phyloP scores from a whole-genome alignment of 2,113 vertebrate species.

The Cisticola juncidis region DNA sequence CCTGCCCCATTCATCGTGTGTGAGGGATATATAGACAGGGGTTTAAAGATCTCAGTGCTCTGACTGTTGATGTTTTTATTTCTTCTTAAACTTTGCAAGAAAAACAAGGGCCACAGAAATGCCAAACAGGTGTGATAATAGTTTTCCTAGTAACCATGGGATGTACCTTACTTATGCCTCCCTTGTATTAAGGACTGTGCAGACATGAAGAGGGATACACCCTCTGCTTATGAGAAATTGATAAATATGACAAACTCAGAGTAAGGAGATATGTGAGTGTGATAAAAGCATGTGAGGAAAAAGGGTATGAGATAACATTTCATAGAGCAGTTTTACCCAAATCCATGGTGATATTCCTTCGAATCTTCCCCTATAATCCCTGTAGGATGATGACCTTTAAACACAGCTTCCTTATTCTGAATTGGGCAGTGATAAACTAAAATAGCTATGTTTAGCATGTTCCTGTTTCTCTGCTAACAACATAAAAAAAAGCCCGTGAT shows the following conservation, averaged over 20 bases:
- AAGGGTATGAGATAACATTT: not conserved
- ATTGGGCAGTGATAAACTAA: not conserved
- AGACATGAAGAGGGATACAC: not conserved
- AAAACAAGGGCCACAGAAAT: not conserved
- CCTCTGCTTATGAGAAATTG: not conserved
- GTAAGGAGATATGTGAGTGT: not conserved
- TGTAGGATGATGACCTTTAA: not conserved
- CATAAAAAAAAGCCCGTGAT: not conserved
- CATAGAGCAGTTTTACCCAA: not conserved
- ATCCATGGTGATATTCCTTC: not conserved
- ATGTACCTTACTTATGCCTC: not conserved
- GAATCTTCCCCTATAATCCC: not conserved
- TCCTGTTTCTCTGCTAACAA: not conserved
- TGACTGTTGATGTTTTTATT: not conserved
- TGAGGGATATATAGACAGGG: accelerated
- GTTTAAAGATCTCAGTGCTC: not conserved
- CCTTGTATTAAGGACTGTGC: not conserved
- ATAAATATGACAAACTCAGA: not conserved
- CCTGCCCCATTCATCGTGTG: not conserved
- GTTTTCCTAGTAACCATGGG: not conserved
- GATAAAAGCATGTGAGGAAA: not conserved
- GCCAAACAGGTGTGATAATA: not conserved
- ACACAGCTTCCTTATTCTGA: not conserved
- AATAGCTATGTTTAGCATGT: not conserved
- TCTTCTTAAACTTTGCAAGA: not conserved